These are phyloP conservation scores for Urocynchramus pylzowi DNA, from an alignment of 2,113 vertebrate genomes.

Conservation along the genomic window DNA sequence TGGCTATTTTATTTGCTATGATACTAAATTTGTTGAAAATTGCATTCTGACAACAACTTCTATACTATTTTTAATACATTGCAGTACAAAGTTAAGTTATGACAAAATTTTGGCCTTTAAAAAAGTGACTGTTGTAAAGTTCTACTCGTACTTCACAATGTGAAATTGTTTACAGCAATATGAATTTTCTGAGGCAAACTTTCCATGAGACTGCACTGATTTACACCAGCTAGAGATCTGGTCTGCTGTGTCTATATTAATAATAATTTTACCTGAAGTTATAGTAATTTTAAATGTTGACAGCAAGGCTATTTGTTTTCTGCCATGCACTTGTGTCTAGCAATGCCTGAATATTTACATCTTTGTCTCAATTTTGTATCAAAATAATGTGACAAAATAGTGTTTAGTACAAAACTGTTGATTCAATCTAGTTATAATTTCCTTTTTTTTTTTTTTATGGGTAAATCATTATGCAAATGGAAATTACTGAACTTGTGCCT, in stretches of 20 bases:
- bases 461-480: constrained; percentile 28
- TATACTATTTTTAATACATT: not conserved
- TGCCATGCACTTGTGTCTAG: not conserved
- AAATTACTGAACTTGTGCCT: not conserved
- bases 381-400: constrained; percentile 4
- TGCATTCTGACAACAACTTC: not conserved
- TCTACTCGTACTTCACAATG: not conserved
- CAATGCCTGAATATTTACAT: not conserved
- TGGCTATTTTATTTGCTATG: not conserved
- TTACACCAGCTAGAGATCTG: not conserved
- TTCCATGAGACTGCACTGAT: not conserved
- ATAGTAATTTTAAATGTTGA: constrained; percentile 21
- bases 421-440: not conserved
- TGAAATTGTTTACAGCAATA: not conserved
- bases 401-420: not conserved
- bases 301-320: not conserved
- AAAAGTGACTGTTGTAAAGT: not conserved
- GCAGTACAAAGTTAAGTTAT: not conserved
- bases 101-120: not conserved
- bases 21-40: not conserved
- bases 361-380: not conserved
- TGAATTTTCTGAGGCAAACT: not conserved
- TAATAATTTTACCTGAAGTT: not conserved
- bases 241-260: not conserved
- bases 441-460: constrained; percentile 21